phyloP scores from a whole-genome alignment of 2,888 invertebrate genomes.

The Sycophila texana region DNA sequence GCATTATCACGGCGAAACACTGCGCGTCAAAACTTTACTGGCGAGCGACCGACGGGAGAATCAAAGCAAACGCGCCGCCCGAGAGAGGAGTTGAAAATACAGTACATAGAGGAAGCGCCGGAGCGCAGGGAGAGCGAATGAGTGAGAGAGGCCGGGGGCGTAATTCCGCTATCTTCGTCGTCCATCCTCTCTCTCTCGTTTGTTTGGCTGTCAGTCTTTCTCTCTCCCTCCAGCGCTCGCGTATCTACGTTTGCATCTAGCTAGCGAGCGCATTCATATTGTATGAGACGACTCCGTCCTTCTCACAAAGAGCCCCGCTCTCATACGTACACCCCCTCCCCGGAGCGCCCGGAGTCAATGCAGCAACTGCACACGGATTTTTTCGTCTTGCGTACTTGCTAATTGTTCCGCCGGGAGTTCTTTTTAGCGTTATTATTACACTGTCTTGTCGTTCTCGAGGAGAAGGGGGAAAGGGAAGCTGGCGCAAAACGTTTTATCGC shows the following conservation, averaged over 20 bases:
- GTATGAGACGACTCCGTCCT: neutral
- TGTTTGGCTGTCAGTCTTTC: constrained; percentile 59
- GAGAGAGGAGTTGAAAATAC: constrained; percentile 17
- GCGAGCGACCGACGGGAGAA: constrained; percentile 28
- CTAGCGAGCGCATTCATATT: neutral
- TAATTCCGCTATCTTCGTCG: constrained; percentile 65
- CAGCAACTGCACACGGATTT: too few species aligned
- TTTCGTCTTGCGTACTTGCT: too few species aligned
- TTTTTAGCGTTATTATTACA: neutral
- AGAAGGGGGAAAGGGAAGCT: neutral
- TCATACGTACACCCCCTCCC: neutral
- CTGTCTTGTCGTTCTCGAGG: constrained; percentile 3
- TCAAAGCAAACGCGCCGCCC: constrained; percentile 6
- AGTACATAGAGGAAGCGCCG: constrained; percentile 57
- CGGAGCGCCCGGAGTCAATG: too few species aligned
- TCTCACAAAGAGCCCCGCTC: neutral
- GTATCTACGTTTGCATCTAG: neutral
- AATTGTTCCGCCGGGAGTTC: too few species aligned
- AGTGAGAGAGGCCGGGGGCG: constrained; percentile 55
- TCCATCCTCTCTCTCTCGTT: constrained; percentile 60
- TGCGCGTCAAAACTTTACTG: constrained; percentile 61
- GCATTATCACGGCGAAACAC: constrained; percentile 51
- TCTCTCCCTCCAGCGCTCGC: neutral
- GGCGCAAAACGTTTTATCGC: constrained; percentile 1
- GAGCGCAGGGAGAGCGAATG: constrained; percentile 39